Evolutionary conservation across 2,888 invertebrate genomes (phyloP).

Genomic region (Zhengitettix transpicula): DNA sequence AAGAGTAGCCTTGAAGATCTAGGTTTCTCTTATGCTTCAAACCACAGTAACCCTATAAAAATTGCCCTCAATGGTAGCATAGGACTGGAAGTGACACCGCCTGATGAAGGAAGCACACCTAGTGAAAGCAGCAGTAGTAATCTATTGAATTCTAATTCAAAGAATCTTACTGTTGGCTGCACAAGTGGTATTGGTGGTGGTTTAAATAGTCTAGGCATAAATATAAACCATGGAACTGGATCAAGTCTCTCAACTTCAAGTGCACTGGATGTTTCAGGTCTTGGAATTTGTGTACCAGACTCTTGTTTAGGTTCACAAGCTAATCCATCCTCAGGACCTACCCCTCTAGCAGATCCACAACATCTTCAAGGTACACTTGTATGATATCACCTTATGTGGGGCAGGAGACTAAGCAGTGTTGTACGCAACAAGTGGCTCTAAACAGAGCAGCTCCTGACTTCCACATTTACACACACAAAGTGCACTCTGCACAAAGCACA

Average conservation of each 20-base stretch:
- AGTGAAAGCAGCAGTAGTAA: constrained; percentile 34
- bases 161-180: background rate
- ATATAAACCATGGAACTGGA: background rate
- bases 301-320: constrained; percentile 30
- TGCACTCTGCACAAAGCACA: background rate
- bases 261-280: constrained; percentile 13
- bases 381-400: constrained; percentile 91
- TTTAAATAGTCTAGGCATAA: constrained; percentile 17
- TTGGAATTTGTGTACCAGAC: constrained; percentile 25
- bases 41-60: constrained; percentile 60
- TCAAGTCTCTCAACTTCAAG: background rate
- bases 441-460: constrained; percentile 16
- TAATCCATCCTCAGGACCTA: constrained; percentile 25
- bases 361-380: constrained; percentile 80
- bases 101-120: constrained; percentile 42
- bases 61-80: constrained; percentile 75
- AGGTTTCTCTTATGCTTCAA: constrained; percentile 42
- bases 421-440: constrained; percentile 56
- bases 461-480: constrained; percentile 1
- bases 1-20: constrained; percentile 78
- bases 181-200: constrained; percentile 26
- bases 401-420: constrained; percentile 67
- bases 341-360: constrained; percentile 40
- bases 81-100: constrained; percentile 57
- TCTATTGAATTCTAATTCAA: constrained; percentile 10